Base-by-base conservation (phyloP, 30 jellyfish, hydroid and myxozoan species). In the Catostylus mosaicus region DNA sequence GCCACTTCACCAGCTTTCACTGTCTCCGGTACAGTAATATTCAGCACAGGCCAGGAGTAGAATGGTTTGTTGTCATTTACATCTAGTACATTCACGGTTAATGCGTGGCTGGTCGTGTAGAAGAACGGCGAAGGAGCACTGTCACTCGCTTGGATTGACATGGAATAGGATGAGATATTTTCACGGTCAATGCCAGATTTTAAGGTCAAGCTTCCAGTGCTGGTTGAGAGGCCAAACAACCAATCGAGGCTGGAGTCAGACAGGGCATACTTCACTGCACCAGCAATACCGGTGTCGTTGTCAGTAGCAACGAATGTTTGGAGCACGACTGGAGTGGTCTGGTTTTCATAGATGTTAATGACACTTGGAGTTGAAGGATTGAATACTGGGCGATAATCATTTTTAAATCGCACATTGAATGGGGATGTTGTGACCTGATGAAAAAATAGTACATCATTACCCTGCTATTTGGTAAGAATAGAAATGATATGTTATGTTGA, bases 81-180 rank as follows among this genome's bases (percentile, higher is more conserved):
- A 50, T 90, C 97, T 0, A 77, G 79, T 0, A 90, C 92, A 30
- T 50, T 77, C 1, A 90, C 72, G 14, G 82, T 90, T 9, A 90
- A 61, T 12, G 86, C 46, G 31, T 56, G 79, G 66, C 75, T 67
- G 52, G 50, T 40, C 22, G 85, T 38, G 38, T 20, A 63, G 47
- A 82, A 94, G 77, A 90, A 90, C 69, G 97, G 97, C 14, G 88
- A 37, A 19, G 97, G 97, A 2, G 97, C 97, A 40, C 93, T 63
- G 70, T 90, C 97, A 73, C 77, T 71, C 20, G 96, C 97, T 23
- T 82, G 72, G 32, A 90, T 62, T 10, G 65, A 31, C 84, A 83
- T n/a, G 64, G 71, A 30, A 51, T 83, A 78, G 20, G 88, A 54
- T 29, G 90, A 50, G 43, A 83, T 81, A 27, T 52, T 77, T 57